Conservation (phyloP, 2,797 vertebrate genomes). For the Heteromormyrus szaboi region DNA sequence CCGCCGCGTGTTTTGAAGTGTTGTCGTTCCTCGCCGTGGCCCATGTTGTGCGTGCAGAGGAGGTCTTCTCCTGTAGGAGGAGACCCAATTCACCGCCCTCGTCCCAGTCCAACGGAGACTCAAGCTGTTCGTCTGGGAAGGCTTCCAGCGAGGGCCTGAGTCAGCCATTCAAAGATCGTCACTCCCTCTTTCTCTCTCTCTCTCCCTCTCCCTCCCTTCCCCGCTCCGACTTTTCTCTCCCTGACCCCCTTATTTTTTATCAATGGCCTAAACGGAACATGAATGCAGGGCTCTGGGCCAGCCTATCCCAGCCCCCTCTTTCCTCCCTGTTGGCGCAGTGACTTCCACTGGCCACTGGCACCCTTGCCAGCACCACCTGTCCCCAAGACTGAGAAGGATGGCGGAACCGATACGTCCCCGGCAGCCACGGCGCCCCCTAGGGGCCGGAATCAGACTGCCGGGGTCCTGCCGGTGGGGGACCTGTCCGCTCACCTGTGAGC, state of each 20-base stretch:
- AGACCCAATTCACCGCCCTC: neutral
- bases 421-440: neutral
- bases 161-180: slow-evolving; percentile 12
- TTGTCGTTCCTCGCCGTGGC: neutral
- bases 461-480: neutral
- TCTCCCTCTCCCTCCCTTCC: neutral
- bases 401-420: neutral
- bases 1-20: slow-evolving; percentile 10
- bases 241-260: slow-evolving; percentile 10
- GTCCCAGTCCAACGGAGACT: slow-evolving; percentile 19
- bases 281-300: slow-evolving; percentile 30
- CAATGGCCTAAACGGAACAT: slow-evolving; percentile 28
- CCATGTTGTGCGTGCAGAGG: neutral
- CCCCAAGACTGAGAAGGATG: neutral
- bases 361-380: slow-evolving; percentile 23
- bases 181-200: slow-evolving; percentile 12
- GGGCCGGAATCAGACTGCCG: neutral
- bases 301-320: neutral
- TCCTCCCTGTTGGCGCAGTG: neutral
- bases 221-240: neutral
- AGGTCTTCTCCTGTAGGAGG: neutral
- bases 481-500: neutral
- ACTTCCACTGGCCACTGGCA: neutral
- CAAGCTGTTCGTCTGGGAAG: slow-evolving; percentile 20
- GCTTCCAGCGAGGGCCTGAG: slow-evolving; percentile 16